Base-by-base conservation (phyloP, 2,113 vertebrate genomes). In the Neolamprologus ventralis region DNA sequence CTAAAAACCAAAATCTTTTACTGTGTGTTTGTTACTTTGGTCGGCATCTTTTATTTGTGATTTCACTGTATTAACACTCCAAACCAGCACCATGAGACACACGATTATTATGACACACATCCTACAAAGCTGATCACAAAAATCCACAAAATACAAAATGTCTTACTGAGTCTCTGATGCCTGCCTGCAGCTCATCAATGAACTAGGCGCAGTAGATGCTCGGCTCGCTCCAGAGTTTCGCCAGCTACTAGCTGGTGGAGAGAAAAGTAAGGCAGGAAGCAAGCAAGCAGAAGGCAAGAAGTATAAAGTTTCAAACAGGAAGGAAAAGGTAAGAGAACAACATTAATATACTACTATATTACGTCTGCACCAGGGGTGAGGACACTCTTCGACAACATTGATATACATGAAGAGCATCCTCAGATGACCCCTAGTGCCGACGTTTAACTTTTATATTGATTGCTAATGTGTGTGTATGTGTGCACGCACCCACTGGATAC, bases 211-310 rank as follows among this genome's bases (percentile, higher is more conserved):
- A 13, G 94, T 99, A 57, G 98, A 99, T 86, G 94, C 97, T 14
- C 97, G 89, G 42, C 89, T 99, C 4, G 95, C 97, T 9, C 93
- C 97, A 0, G 96, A 99, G 89, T 94, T 98, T 85, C 96, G 93
- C 1, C 21, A 86, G 86, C 96, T 99, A 1, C 95, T 99, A 1
- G 86, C 91, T 49, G 94, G 86, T 78, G 87, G 89, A 13, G 89
- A 89, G 45, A 79, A 8, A 11, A 81, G 58, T 4, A 47, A 85
- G 55, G 13, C 82, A 7, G 6, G 47, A 33, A 81, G 80, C 79
- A 91, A 37, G 49, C 26, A 92, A 80, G 14, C 89, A 26, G 71
- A 89, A 81, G 16, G 79, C 35, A 91, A 96, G 93, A 90, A 96
- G 88, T 75, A 89, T 92, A 89, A 94, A 89, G 85, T 93, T 84